These are phyloP conservation scores for Dicranocentrus wangi DNA, from an alignment of 2,888 invertebrate genomes.

Conservation along the genomic window DNA sequence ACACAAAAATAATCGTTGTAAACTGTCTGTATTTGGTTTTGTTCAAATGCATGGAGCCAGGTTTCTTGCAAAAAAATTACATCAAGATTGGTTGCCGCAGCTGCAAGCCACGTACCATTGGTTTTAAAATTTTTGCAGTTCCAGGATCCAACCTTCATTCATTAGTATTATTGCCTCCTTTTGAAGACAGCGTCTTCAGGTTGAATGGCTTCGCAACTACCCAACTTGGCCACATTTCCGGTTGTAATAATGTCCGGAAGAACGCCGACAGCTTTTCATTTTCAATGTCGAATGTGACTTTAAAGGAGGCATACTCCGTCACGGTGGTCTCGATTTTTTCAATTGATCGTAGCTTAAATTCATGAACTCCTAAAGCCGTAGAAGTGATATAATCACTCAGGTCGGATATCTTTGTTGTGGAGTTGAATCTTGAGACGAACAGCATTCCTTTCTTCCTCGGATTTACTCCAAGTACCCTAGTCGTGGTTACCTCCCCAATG, in stretches of 20 bases:
- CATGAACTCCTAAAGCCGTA: too few species aligned
- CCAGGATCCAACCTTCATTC: conserved; percentile 2
- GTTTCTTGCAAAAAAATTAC: conserved; percentile 37
- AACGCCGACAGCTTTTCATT: neutral
- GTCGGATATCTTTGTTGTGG: too few species aligned
- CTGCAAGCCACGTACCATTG: neutral
- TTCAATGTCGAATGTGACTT: neutral
- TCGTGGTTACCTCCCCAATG: too few species aligned
- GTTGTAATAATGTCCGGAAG: neutral
- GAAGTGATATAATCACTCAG: too few species aligned
- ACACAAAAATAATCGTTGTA: neutral
- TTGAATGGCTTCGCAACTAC: neutral
- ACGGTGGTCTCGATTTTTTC: too few species aligned
- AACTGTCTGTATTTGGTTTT: too few species aligned
- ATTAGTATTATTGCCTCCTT: neutral
- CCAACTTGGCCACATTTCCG: neutral
- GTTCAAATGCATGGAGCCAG: conserved; percentile 24
- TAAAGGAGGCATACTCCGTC: too few species aligned
- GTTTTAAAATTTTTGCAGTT: conserved; percentile 39
- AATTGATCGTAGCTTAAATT: too few species aligned
- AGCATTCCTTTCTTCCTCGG: too few species aligned
- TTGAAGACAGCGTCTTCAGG: neutral
- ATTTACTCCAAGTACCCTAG: too few species aligned
- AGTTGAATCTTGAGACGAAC: too few species aligned
- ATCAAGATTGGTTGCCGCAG: neutral